Evolutionary conservation across 2,797 vertebrate species (phyloP).

Genomic region (Siniperca scherzeri): DNA sequence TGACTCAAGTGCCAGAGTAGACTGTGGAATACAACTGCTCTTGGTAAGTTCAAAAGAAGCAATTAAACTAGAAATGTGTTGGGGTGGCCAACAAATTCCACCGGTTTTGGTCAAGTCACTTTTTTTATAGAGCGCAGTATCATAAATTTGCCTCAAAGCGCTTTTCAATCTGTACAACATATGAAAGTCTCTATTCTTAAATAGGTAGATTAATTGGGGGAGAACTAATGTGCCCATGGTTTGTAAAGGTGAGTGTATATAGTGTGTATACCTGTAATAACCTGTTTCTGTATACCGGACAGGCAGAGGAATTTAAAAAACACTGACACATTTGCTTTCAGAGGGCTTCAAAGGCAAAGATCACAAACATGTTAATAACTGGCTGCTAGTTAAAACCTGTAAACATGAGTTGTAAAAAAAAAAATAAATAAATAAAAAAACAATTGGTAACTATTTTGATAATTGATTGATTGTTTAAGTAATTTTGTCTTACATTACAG

Average conservation of each 20-base stretch:
- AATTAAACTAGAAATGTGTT: background rate
- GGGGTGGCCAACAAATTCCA: background rate
- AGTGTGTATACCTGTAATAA: background rate
- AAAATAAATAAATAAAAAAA: background rate
- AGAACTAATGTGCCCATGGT: background rate
- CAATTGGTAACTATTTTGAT: background rate
- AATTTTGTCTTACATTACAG: background rate
- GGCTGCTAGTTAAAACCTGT: background rate
- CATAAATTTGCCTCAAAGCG: background rate
- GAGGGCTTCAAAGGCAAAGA: constrained; percentile 1
- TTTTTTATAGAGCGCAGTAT: background rate
- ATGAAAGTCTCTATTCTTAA: background rate
- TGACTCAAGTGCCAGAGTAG: background rate
- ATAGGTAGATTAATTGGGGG: background rate
- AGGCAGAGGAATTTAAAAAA: background rate
- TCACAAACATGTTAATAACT: background rate
- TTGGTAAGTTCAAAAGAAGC: background rate
- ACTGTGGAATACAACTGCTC: background rate
- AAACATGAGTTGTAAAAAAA: background rate
- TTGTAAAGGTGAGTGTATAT: background rate
- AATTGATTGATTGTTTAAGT: background rate
- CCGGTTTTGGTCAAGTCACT: background rate
- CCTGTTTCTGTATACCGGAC: background rate
- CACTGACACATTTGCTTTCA: background rate
- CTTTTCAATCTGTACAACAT: constrained; percentile 4